These are phyloP conservation scores for Parasteatoda tepidariorum DNA, from an alignment of 1,140 invertebrate species.

Conservation along the genomic window DNA sequence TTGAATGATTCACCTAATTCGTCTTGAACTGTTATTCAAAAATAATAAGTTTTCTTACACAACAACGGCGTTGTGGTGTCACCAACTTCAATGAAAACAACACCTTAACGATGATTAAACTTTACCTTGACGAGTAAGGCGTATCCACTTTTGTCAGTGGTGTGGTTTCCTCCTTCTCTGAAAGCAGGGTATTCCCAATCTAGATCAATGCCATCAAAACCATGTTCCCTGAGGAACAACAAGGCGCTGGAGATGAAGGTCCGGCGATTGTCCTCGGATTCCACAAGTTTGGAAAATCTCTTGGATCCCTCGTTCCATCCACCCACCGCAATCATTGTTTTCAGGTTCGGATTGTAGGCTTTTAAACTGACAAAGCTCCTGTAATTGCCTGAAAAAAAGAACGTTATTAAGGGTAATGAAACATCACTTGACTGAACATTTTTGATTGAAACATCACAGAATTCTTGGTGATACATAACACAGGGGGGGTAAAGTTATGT, in stretches of 20 bases:
- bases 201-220: slow-evolving; percentile 95
- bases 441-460: not conserved
- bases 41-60: no score
- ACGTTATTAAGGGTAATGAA: slow-evolving; percentile 68
- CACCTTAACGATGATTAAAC: no score
- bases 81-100: no score
- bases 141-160: slow-evolving; percentile 90
- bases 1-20: no score
- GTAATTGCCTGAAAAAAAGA: slow-evolving; percentile 81
- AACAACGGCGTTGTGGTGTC: no score
- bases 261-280: slow-evolving; percentile 78
- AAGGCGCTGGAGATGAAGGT: slow-evolving; percentile 84
- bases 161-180: slow-evolving; percentile 90
- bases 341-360: slow-evolving; percentile 91
- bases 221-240: slow-evolving; percentile 88
- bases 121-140: slow-evolving; percentile 84
- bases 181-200: slow-evolving; percentile 97
- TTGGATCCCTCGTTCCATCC: slow-evolving; percentile 96
- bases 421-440: slow-evolving; percentile 73
- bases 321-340: slow-evolving; percentile 92
- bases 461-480: no score
- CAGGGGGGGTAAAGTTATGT: no score
- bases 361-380: slow-evolving; percentile 93
- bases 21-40: no score
- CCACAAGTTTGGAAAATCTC: slow-evolving; percentile 88